These are phyloP conservation scores for Forficula auricularia DNA, from an alignment of 1,140 invertebrate genomes.

Conservation along the genomic window DNA sequence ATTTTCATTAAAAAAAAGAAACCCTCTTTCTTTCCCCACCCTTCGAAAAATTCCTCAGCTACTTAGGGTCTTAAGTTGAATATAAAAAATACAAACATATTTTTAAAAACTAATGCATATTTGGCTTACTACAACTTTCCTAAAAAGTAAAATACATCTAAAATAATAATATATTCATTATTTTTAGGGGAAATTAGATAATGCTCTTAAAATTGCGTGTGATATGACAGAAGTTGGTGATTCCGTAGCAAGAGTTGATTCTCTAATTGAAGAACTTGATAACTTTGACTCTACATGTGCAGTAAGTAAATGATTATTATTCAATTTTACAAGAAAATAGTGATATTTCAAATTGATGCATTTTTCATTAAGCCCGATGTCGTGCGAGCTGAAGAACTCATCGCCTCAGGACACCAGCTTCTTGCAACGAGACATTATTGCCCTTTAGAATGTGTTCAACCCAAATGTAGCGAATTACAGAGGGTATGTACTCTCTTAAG, in stretches of 20 bases:
- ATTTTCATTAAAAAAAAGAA: no score
- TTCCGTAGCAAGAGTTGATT: constrained; percentile 56
- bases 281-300: constrained; percentile 58
- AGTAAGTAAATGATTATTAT: constrained; percentile 26
- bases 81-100: no score
- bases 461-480: constrained; percentile 79
- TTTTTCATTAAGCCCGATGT: constrained; percentile 45
- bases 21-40: no score
- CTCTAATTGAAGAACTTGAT: constrained; percentile 54
- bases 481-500: constrained; percentile 55
- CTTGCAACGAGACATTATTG: constrained; percentile 56
- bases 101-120: no score
- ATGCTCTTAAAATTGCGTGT: constrained; percentile 49
- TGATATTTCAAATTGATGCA: no score
- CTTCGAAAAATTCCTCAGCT: no score
- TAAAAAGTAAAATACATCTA: no score
- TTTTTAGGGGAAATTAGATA: constrained; percentile 41
- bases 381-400: constrained; percentile 58
- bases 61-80: no score
- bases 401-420: constrained; percentile 52
- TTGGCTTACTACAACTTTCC: no score
- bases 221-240: constrained; percentile 78
- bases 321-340: not conserved
- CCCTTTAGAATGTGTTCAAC: constrained; percentile 67
- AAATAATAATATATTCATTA: constrained; percentile 11